These are phyloP conservation scores for Chaetorhynchus papuensis DNA, from an alignment of 2,113 vertebrate species.

Conservation along the genomic window DNA sequence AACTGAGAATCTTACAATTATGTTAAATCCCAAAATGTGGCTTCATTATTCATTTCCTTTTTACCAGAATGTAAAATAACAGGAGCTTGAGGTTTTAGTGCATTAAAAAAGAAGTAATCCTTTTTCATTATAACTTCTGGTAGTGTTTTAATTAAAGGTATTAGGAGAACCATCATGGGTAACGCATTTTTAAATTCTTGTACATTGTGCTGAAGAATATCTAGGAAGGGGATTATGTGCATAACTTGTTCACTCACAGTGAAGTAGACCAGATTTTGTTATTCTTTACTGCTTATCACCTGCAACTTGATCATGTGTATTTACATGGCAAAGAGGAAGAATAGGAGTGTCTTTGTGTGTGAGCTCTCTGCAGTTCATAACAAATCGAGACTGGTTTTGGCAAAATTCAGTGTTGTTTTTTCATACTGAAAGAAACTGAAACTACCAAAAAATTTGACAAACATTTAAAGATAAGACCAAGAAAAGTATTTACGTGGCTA, in stretches of 20 bases:
- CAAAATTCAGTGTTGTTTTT: neutral
- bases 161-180: neutral
- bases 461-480: neutral
- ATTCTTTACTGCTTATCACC: neutral
- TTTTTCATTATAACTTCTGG: slow-evolving; percentile 52
- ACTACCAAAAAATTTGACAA: neutral
- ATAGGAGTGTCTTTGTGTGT: neutral
- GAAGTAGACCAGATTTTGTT: neutral
- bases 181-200: neutral
- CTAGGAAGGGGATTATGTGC: neutral
- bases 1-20: neutral
- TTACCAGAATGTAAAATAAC: slow-evolving; percentile 7
- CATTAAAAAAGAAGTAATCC: slow-evolving; percentile 17
- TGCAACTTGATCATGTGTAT: neutral
- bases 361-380: neutral
- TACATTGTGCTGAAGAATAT: neutral
- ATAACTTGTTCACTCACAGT: neutral
- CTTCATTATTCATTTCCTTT: slow-evolving; percentile 39
- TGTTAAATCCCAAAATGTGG: slow-evolving; percentile 19
- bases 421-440: neutral
- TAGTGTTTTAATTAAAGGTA: slow-evolving; percentile 59
- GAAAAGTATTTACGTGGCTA: neutral
- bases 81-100: slow-evolving; percentile 11
- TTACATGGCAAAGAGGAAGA: neutral
- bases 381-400: neutral